Evolutionary conservation across 2,797 vertebrate species (phyloP), one percentile per base, ranked within the genome.

Genomic region (Tangara arthus): DNA sequence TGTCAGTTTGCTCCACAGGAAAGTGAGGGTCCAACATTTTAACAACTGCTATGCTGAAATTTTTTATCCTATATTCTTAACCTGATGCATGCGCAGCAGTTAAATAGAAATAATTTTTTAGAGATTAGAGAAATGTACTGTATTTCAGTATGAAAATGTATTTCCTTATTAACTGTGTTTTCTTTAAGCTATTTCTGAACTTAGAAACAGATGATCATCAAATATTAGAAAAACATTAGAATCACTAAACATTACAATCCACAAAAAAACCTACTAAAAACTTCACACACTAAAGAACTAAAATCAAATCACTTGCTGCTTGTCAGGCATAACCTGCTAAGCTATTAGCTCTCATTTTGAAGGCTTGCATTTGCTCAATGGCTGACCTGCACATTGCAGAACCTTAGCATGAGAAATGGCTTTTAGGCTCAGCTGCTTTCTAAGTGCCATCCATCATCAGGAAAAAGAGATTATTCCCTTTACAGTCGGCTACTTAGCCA

Each of bases 371-470:
- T 95, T 80, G 78, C 55, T 87, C 87, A 69, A 7, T 46, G 61
- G 32, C 72, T 89, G 89, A 95, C 93, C 92, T 37, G 47, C 68
- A 81, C 71, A 75, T 22, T 5, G 2, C 60, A 28, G 35, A 60
- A 49, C 27, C 82, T 61, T 57, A 87, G 57, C 82, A 80, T 57
- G 76, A 96, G 63, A 91, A 95, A 93, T 39, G 42, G 65, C 61
- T 94, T 92, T 94, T 56, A 85, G 60, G 89, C 75, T 93, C 92
- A 85, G 81, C 65, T 87, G 87, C 78, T 46, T 89, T 81, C 30
- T 83, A 92, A 94, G 79, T 81, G 80, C 79, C 87, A 96, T 95
- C 89, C 90, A 85, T 93, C 89, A 93, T 71, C 68, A 82, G 64
- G 76, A 90, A 57, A 90, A 89, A 93, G 59, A 87, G 68, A 96